Conservation (phyloP, 2,888 invertebrate genomes). For the Chloromyia formosa region DNA sequence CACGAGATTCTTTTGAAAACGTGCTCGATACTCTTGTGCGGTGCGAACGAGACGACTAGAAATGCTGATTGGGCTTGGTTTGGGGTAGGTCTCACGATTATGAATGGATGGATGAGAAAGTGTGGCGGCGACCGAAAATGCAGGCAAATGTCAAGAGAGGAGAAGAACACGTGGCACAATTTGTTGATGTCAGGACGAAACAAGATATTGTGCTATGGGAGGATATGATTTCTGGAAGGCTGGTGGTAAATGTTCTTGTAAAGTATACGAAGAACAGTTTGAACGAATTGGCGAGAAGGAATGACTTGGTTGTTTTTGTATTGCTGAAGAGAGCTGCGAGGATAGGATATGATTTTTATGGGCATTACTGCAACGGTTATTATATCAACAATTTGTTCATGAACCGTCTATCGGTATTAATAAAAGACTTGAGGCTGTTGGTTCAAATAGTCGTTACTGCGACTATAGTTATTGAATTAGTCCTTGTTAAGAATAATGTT, state of each 20-base stretch:
- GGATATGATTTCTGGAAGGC: not conserved
- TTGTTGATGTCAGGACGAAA: not conserved
- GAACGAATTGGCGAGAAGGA: no score
- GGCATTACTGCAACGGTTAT: no score
- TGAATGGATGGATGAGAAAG: not conserved
- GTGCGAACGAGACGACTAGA: slow-evolving; percentile 18
- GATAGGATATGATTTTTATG: no score
- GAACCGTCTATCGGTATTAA: no score
- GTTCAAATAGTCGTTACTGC: no score
- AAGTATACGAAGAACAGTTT: no score
- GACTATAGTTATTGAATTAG: no score
- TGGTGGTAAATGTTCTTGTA: not conserved
- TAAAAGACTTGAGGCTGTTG: no score
- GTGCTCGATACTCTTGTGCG: not conserved
- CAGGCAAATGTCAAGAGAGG: slow-evolving; percentile 37
- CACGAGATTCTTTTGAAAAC: slow-evolving; percentile 16
- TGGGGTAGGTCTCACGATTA: not conserved
- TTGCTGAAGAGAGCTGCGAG: no score
- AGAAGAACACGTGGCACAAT: slow-evolving; percentile 33
- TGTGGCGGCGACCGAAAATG: slow-evolving; percentile 25
- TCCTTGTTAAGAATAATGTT: no score
- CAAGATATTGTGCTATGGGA: not conserved
- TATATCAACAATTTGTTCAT: no score
- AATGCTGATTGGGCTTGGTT: not conserved
- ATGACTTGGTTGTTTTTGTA: no score